Conservation (phyloP, 2,113 vertebrate genomes). For the Struthidea cinerea region DNA sequence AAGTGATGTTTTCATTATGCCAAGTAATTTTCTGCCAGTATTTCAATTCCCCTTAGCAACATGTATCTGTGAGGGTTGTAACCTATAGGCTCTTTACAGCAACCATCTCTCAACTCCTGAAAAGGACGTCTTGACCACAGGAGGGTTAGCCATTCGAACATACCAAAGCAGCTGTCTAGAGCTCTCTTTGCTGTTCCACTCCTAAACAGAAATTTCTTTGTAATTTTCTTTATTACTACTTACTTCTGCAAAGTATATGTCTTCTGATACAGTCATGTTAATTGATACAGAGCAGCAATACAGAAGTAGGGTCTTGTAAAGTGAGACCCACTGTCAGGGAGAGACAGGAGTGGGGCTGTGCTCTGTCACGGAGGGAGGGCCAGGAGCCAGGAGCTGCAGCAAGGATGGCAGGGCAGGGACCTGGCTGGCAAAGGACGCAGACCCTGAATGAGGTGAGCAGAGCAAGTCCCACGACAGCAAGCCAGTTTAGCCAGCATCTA, state of each 20-base stretch:
- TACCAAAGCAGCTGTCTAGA: not conserved
- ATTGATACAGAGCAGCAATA: not conserved
- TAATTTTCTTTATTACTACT: not conserved
- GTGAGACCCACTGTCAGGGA: not conserved
- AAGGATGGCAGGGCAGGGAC: not conserved
- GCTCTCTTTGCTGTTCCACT: not conserved
- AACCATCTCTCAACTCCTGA: not conserved
- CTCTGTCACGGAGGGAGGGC: not conserved
- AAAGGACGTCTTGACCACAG: not conserved
- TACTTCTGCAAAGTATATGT: not conserved
- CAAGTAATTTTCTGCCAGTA: conserved; percentile 33
- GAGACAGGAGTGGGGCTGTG: not conserved
- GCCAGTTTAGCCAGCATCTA: not conserved
- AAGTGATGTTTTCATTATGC: conserved; percentile 56
- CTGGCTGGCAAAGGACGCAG: fast-evolving
- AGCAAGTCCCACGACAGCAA: not conserved
- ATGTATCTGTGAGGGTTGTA: not conserved
- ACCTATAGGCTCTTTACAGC: not conserved
- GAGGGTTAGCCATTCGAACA: not conserved
- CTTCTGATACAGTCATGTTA: not conserved
- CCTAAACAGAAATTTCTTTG: not conserved
- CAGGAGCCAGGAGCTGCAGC: fast-evolving
- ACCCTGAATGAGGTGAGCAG: not conserved
- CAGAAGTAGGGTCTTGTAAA: not conserved
- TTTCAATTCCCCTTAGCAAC: conserved; percentile 35